These are phyloP conservation scores for Dendroctonus ponderosae DNA, from an alignment of 1,140 invertebrate genomes.

Conservation along the genomic window DNA sequence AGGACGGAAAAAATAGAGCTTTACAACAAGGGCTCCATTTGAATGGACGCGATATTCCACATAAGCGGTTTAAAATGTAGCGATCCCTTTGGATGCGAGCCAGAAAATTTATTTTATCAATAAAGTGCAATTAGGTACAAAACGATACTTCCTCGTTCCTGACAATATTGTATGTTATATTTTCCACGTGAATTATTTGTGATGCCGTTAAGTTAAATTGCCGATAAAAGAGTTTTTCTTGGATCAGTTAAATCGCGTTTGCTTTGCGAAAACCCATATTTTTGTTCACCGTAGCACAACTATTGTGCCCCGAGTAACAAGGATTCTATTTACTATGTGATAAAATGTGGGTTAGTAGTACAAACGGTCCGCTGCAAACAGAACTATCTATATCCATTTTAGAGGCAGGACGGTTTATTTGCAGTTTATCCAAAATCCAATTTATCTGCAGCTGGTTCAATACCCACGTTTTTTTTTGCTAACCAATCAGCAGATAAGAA, in stretches of 20 bases:
- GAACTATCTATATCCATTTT: too few species aligned
- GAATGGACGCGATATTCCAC: slow-evolving; percentile 20
- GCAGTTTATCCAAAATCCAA: too few species aligned
- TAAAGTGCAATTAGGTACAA: slow-evolving; percentile 30
- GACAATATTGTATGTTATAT: slow-evolving; percentile 48
- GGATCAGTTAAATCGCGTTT: slow-evolving; percentile 13
- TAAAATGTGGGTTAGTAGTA: not conserved
- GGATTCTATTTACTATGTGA: slow-evolving; percentile 1
- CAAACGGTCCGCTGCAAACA: too few species aligned
- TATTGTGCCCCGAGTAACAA: slow-evolving; percentile 10
- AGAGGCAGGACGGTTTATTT: too few species aligned
- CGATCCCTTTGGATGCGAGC: slow-evolving; percentile 27
- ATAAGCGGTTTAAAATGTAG: slow-evolving; percentile 27
- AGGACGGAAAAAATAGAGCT: slow-evolving; percentile 13
- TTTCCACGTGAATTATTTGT: slow-evolving; percentile 23
- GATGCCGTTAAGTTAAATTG: slow-evolving; percentile 15
- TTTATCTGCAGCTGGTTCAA: too few species aligned
- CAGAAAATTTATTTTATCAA: slow-evolving; percentile 35
- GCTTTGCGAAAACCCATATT: slow-evolving; percentile 8
- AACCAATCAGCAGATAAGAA: too few species aligned
- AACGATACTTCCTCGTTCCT: slow-evolving; percentile 46
- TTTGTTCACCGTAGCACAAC: slow-evolving; percentile 15
- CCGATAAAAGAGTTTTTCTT: slow-evolving; percentile 19
- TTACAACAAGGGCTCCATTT: slow-evolving; percentile 3
- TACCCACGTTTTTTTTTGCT: too few species aligned